Evolutionary conservation across 1,140 invertebrate species (phyloP).

Genomic region (Drosophila tropicalis): DNA sequence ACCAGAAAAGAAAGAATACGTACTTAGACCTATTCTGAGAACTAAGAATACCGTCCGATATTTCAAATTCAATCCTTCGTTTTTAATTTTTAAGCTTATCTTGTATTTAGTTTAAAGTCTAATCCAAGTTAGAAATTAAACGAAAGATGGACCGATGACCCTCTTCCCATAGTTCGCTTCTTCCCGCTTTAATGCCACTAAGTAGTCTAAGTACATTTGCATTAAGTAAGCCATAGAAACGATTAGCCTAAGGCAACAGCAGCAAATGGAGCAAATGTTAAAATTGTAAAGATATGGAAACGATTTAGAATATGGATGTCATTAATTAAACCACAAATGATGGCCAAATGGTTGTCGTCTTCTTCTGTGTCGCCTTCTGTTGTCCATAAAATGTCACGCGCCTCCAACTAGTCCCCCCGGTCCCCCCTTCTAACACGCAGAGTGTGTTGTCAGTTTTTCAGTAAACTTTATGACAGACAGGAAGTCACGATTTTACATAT

Average conservation of each 20-base stretch:
- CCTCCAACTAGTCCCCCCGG: background rate
- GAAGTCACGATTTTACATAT: conserved; percentile 73
- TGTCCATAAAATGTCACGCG: conserved; percentile 65
- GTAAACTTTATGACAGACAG: conserved; percentile 66
- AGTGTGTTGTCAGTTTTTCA: conserved; percentile 4
- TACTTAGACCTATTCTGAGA: too few relatives aligned
- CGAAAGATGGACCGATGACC: too few relatives aligned
- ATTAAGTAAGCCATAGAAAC: conserved; percentile 5
- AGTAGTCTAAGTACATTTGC: conserved; percentile 1
- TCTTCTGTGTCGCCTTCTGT: conserved; percentile 63
- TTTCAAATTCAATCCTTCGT: too few relatives aligned
- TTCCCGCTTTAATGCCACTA: background rate
- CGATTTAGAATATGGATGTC: conserved; percentile 51
- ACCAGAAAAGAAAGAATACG: too few relatives aligned
- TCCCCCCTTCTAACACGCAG: conserved; percentile 14
- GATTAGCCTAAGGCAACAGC: conserved; percentile 13
- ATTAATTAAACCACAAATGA: conserved; percentile 80
- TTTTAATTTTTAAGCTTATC: too few relatives aligned
- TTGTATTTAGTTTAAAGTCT: too few relatives aligned
- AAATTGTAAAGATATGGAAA: conserved; percentile 20
- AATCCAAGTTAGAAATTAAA: too few relatives aligned
- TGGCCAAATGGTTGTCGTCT: conserved; percentile 55
- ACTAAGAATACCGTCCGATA: too few relatives aligned
- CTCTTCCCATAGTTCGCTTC: background rate
- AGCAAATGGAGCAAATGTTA: conserved; percentile 40